phyloP scores from a whole-genome alignment of 2,113 vertebrate genomes.

The Cheirogaleus medius region DNA sequence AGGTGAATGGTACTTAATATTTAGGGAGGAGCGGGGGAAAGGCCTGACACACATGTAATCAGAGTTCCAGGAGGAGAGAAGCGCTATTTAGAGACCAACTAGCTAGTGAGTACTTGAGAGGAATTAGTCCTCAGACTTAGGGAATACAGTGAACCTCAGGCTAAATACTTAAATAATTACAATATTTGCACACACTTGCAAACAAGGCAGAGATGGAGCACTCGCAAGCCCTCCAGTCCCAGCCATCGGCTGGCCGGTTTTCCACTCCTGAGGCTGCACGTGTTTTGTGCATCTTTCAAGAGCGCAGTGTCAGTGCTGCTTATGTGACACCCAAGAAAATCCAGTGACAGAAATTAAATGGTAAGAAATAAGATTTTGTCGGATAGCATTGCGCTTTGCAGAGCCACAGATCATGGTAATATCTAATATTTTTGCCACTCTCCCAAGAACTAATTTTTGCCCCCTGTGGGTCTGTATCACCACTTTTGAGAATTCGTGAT shows the following conservation, averaged over 20 bases:
- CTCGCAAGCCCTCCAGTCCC: rapidly evolving
- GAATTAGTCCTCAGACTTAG: rapidly evolving
- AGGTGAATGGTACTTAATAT: background rate
- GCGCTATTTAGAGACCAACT: background rate
- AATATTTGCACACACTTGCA: rapidly evolving
- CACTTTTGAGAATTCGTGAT: too few species aligned
- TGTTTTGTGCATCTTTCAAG: rapidly evolving
- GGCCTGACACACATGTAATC: rapidly evolving
- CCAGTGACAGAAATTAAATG: background rate
- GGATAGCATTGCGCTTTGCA: background rate
- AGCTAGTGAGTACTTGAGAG: rapidly evolving
- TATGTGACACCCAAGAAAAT: background rate
- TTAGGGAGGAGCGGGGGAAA: rapidly evolving
- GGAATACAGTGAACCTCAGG: background rate
- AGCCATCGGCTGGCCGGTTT: rapidly evolving
- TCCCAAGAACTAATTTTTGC: background rate
- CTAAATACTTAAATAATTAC: background rate
- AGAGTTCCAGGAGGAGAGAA: background rate
- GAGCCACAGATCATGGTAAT: rapidly evolving
- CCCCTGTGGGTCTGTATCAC: rapidly evolving
- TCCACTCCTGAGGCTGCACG: too few species aligned
- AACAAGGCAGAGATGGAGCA: background rate
- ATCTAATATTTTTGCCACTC: too few species aligned
- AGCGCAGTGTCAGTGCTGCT: rapidly evolving
- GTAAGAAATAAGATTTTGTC: background rate